Evolutionary conservation across 2,113 vertebrate genomes (phyloP), one percentile per base, ranked within the genome.

Genomic region (Ellobius talpinus): DNA sequence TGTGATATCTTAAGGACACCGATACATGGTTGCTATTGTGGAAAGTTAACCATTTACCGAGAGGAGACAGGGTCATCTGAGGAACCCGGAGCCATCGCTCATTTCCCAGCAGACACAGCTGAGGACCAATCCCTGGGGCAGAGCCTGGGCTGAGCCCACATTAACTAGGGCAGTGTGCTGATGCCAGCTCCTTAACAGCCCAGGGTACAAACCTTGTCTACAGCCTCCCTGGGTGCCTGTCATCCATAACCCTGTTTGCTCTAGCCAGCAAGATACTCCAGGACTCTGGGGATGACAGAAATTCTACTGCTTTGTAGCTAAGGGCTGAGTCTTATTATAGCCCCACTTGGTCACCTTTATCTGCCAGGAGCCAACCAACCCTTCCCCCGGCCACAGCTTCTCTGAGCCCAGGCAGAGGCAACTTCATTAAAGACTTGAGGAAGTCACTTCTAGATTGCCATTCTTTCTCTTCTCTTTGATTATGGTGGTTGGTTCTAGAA

Each of bases 231-330:
- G 39, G 36, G 6, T 81, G 3, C 26, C 21, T 36, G 31, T 47
- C 26, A 17, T 14, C 6, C 5, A 1, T 4, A 23, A 55, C 72
- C 9, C 0, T 2, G n/a, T 3, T 65, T 4, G 0, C 12, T 88
- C 65, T 26, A 29, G 12, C 17, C 0, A 47, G 29, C 58, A 58
- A 58, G 24, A 8, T 55, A 31, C 52, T 19, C 70, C 36, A 70
- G 21, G n/a, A 33, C 12, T n/a, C 63, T 23, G 1, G 16, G 21
- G n/a, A 23, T 11, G 5, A 3, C 9, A 39, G 72, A 23, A 70
- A 47, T 63, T 10, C 1, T 5, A 1, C 24, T 92, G 7, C 42
- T 70, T 11, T 31, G 23, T 23, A 26, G 36, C 5, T 1, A 9
- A 88, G 86, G 61, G 23, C 13, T 39, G 39, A 58, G 81, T 84